Conservation (phyloP, 2,797 vertebrate genomes). For the Helarctos malayanus region DNA sequence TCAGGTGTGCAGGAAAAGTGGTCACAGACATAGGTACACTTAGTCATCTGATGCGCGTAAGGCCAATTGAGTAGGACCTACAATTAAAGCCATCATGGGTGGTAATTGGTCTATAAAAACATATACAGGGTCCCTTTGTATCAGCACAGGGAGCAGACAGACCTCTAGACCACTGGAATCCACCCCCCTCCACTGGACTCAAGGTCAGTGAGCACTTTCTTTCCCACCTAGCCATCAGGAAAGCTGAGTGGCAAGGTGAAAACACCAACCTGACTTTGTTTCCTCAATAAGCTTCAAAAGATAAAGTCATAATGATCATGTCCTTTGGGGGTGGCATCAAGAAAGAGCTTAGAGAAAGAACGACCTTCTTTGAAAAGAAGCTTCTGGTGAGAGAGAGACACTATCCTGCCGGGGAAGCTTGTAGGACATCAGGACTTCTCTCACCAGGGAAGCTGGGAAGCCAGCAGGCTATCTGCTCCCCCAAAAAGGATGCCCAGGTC, state of each 20-base stretch:
- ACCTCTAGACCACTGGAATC: background rate
- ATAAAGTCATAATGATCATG: conserved; percentile 12
- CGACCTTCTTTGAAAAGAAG: background rate
- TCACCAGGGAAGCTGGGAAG: conserved; percentile 70
- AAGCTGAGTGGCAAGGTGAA: background rate
- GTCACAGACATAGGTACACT: conserved; percentile 65
- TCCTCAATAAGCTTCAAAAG: background rate
- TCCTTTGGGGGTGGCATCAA: background rate
- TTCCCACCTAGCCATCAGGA: background rate
- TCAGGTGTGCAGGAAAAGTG: background rate
- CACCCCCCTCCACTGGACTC: background rate
- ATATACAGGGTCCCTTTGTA: conserved; percentile 82
- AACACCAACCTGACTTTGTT: conserved; percentile 28
- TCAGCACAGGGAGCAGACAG: conserved; percentile 60
- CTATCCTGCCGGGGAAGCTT: background rate
- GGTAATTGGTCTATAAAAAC: conserved; percentile 44
- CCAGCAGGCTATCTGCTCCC: conserved; percentile 83
- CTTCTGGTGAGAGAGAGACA: conserved; percentile 25
- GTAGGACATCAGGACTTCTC: conserved; percentile 72
- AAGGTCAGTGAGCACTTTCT: background rate
- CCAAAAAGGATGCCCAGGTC: conserved; percentile 86
- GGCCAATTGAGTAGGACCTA: conserved; percentile 76
- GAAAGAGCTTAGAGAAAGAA: background rate
- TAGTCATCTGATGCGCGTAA: conserved; percentile 71
- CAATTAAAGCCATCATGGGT: conserved; percentile 47